Evolutionary conservation across 2,888 invertebrate genomes (phyloP).

Genomic region (Acanthosepion esculentum): DNA sequence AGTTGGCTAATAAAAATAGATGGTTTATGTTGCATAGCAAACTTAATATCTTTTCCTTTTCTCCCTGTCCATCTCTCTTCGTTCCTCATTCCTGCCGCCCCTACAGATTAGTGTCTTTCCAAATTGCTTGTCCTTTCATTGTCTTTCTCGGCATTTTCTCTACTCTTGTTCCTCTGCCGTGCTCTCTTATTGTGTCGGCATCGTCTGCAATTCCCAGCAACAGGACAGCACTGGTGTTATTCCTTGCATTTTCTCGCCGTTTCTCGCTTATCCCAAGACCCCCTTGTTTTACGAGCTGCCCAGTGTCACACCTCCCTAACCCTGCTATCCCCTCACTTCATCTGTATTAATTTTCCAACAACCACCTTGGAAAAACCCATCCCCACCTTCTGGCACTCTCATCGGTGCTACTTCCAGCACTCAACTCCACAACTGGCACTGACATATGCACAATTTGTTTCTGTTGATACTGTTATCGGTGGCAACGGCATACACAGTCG

Average conservation of each 20-base stretch:
- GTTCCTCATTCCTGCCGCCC: no score
- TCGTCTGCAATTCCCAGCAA: not conserved
- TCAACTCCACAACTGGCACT: not conserved
- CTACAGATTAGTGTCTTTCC: no score
- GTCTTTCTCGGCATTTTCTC: no score
- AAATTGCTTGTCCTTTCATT: no score
- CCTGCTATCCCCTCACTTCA: not conserved
- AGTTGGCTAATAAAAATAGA: no score
- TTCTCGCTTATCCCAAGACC: not conserved
- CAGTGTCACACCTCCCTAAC: not conserved
- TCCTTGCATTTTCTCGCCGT: not conserved
- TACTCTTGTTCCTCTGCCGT: no score
- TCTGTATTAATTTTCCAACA: not conserved
- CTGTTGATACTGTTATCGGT: not conserved
- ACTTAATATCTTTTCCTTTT: no score
- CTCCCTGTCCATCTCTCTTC: no score
- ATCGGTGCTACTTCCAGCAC: not conserved
- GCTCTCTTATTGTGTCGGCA: not conserved
- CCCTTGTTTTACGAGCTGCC: not conserved
- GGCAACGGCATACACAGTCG: not conserved
- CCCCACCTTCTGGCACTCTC: not conserved
- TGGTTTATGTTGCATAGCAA: no score
- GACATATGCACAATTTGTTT: slow-evolving; percentile 12
- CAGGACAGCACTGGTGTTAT: not conserved
- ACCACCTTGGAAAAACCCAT: not conserved